These are phyloP conservation scores for Apis cerana DNA, from an alignment of 1,140 invertebrate species.

Conservation along the genomic window DNA sequence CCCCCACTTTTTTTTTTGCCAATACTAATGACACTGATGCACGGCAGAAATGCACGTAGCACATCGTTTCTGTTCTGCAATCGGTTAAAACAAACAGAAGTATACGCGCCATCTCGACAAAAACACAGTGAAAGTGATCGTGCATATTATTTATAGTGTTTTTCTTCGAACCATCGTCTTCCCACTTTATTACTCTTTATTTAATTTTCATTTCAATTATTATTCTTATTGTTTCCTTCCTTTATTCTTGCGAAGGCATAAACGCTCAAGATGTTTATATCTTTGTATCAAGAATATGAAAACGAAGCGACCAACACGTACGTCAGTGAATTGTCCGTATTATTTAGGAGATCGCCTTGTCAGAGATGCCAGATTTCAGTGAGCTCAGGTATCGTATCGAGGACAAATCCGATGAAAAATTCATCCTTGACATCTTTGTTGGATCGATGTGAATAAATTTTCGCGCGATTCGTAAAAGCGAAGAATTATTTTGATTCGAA, in stretches of 20 bases:
- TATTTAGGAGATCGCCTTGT: slow-evolving; percentile 68
- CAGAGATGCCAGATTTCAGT: slow-evolving; percentile 29
- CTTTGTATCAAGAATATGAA: slow-evolving; percentile 76
- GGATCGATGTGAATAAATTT: neutral
- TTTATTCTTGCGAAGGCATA: neutral
- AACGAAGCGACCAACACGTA: slow-evolving; percentile 67
- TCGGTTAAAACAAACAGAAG: slow-evolving; percentile 66
- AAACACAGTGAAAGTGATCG: slow-evolving; percentile 56
- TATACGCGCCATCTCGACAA: slow-evolving; percentile 44
- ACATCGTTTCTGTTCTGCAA: slow-evolving; percentile 71
- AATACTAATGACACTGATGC: slow-evolving; percentile 60
- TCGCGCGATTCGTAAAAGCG: neutral
- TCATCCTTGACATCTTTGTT: neutral
- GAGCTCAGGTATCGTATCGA: slow-evolving; percentile 49
- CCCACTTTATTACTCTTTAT: no score
- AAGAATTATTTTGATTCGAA: neutral
- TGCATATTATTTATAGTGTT: neutral
- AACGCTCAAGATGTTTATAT: slow-evolving; percentile 72
- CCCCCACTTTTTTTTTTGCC: slow-evolving; percentile 52
- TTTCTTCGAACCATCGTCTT: neutral
- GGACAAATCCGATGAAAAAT: neutral
- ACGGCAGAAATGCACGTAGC: slow-evolving; percentile 57
- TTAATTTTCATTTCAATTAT: neutral
- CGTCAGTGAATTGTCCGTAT: slow-evolving; percentile 73
- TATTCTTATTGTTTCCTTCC: neutral